Evolutionary conservation across 2,888 invertebrate species (phyloP), one percentile per base, ranked within the genome.

Genomic region (Nesidiocoris tenuis): DNA sequence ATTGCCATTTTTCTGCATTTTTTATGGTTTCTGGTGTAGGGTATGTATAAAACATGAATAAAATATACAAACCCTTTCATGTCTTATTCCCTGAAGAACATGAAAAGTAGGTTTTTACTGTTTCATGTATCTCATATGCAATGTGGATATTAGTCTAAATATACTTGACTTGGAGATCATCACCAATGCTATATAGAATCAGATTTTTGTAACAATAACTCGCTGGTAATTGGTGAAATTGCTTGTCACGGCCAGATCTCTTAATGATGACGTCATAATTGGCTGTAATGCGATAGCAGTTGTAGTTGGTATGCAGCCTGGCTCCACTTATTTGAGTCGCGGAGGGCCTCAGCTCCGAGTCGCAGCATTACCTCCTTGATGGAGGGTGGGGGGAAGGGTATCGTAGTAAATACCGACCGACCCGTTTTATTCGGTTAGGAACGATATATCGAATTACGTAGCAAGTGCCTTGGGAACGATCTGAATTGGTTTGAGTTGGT

Each of bases 211-310:
- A 18, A 59, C 23, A 24, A 66, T 59, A 72, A 61, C 61, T 63
- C 61, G 63, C 57, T 61, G 39, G 63, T 72, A 72, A 72, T 72
- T 72, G 72, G 63, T 72, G 61, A 12, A 63, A 72, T 72, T 72
- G 72, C 72, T 55, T 61, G 72, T 72, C 72, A 72, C 21, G 72
- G 72, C 39, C 72, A 63, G 72, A 72, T 72, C 72, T 63, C 55
- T 72, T 72, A 63, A 72, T 61, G 63, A 63, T 72, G 72, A 72
- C 72, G 72, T 72, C 72, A 72, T 72, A 63, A 72, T 72, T 72
- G 72, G 63, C 54, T 54, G 63, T 72, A 72, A 72, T 72, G 61
- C 55, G 72, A 72, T 72, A 61, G 70, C 59, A 24, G 70, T 12
- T 19, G 22, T 56, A 70, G 70, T 70, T 70, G 59, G 70, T 70